Conservation (phyloP, 2,113 vertebrate species). For the Dinomys branickii region DNA sequence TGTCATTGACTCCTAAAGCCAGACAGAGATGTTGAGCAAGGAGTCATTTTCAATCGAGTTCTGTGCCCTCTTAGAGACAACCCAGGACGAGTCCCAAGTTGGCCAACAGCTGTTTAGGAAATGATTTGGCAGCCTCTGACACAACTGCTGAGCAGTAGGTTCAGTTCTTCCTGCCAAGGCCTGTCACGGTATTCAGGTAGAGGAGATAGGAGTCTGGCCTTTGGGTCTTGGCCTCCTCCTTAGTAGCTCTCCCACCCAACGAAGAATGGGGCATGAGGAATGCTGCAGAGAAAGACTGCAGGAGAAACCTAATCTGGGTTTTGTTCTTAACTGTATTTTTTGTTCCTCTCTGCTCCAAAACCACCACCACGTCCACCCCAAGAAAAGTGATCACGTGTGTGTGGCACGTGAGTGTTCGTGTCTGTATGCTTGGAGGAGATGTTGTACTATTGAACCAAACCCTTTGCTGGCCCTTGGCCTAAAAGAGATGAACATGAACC, state of each 20-base stretch:
- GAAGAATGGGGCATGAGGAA: background rate
- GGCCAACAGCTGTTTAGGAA: slow-evolving; percentile 34
- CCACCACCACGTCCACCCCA: slow-evolving; percentile 1
- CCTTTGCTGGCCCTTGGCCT: slow-evolving; percentile 34
- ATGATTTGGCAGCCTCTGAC: background rate
- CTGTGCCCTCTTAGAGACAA: slow-evolving; percentile 39
- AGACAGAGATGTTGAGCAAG: slow-evolving; percentile 44
- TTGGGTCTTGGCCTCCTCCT: slow-evolving; percentile 42
- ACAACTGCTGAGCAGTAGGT: background rate
- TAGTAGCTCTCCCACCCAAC: background rate
- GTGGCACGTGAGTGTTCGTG: background rate
- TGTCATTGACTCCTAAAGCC: slow-evolving; percentile 66
- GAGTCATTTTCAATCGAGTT: slow-evolving; percentile 36
- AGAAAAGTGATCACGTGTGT: slow-evolving; percentile 19
- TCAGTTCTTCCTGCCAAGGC: slow-evolving; percentile 20
- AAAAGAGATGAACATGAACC: background rate
- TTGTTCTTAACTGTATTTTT: slow-evolving; percentile 36
- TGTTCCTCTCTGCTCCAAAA: slow-evolving; percentile 49
- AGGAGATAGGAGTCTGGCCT: slow-evolving; percentile 49
- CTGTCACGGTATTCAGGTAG: slow-evolving; percentile 60
- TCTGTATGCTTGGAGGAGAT: slow-evolving; percentile 56
- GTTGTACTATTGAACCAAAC: slow-evolving; percentile 66
- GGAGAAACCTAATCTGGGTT: slow-evolving; percentile 33
- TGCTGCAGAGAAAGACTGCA: slow-evolving; percentile 8
- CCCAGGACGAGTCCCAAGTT: slow-evolving; percentile 35